These are phyloP conservation scores for Pluvianellus socialis DNA, from an alignment of 2,113 vertebrate genomes.

Conservation along the genomic window DNA sequence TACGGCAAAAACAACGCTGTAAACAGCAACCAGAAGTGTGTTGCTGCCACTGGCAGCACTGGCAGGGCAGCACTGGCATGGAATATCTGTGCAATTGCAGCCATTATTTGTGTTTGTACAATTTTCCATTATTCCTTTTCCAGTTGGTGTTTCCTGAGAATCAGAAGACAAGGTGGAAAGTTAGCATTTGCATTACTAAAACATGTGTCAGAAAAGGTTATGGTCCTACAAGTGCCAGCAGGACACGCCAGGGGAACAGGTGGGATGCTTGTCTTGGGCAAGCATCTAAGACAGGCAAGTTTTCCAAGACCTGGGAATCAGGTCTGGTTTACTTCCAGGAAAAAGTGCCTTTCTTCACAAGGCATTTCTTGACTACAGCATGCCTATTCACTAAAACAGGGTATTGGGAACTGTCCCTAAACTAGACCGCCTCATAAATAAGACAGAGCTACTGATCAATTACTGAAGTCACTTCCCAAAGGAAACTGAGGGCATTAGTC, in stretches of 20 bases:
- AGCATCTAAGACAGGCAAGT: background rate
- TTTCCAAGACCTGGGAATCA: background rate
- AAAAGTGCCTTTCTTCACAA: background rate
- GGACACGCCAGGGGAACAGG: background rate
- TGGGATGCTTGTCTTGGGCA: background rate
- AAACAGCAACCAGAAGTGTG: constrained; percentile 72
- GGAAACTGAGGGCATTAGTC: background rate
- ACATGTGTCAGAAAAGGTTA: background rate
- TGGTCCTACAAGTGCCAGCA: background rate
- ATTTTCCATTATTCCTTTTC: background rate
- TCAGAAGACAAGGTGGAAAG: background rate
- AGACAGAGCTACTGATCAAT: background rate
- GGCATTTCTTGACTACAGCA: background rate
- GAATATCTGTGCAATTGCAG: background rate
- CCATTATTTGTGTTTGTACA: fast-evolving
- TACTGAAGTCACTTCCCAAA: background rate
- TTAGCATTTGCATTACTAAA: background rate
- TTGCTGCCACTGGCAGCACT: constrained; percentile 5
- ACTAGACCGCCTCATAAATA: background rate
- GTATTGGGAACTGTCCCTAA: background rate
- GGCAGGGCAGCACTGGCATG: background rate
- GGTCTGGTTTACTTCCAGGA: background rate
- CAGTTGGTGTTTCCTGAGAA: constrained; percentile 23
- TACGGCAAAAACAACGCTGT: constrained; percentile 74
- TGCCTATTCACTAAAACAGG: background rate